Conservation (phyloP, 1,140 invertebrate species). For the Drosophila santomea region DNA sequence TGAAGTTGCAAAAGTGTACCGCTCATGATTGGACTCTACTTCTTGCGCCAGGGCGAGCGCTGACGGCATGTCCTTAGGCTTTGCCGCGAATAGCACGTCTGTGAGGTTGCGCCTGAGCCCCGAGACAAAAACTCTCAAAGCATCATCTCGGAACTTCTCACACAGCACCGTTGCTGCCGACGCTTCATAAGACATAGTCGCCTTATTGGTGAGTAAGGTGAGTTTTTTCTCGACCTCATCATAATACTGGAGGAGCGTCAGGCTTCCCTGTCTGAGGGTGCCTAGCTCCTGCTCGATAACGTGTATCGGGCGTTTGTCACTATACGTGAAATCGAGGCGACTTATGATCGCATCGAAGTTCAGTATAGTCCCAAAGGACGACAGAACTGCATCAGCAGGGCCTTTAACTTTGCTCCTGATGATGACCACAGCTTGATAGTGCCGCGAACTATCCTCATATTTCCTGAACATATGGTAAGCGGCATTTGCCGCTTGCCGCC, state of each 20-base stretch:
- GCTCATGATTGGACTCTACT: no score
- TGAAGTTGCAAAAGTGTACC: no score
- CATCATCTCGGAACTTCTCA: no score
- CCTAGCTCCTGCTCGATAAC: constrained; percentile 36
- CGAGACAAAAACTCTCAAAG: no score
- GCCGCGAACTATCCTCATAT: background rate
- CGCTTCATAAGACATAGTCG: no score
- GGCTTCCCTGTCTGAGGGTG: constrained; percentile 28
- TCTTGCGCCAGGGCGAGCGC: no score
- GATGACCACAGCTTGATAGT: background rate
- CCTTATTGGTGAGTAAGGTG: no score
- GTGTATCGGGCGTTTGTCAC: constrained; percentile 29
- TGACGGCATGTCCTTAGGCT: no score
- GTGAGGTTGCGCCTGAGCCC: no score
- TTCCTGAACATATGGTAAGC: background rate
- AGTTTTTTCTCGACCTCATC: constrained; percentile 26
- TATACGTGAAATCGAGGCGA: constrained; percentile 27
- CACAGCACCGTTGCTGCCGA: no score
- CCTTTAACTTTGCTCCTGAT: background rate
- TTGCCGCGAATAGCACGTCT: no score
- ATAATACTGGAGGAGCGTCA: constrained; percentile 29
- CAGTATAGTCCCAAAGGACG: background rate
- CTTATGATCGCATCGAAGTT: background rate
- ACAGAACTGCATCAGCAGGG: background rate
- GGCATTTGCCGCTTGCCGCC: background rate